Base-by-base conservation (phyloP, 1,140 invertebrate genomes). In the Agrypnia vestita region DNA sequence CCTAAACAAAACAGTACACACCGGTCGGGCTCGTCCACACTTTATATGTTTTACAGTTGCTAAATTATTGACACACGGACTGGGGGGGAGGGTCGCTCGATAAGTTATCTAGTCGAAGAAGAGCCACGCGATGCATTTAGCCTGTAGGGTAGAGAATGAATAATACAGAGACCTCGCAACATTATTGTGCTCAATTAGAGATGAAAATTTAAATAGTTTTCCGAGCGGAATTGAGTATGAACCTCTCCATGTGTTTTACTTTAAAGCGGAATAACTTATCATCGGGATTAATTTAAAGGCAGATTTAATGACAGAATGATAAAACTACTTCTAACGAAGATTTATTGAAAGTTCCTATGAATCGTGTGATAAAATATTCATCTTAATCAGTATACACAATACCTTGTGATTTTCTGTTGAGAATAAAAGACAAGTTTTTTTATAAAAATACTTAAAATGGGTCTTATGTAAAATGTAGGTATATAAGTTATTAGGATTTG, bases 21-120 rank as follows among this genome's bases (percentile, higher is more conserved):
- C 11, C 61, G 8, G 61, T 64, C 61, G 61, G 61, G 25, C 25
- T 64, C 35, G 7, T 43, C 61, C 9, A 4, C 17, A 17, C 64
- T 69, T 49, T 69, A 44, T 17, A 49, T 17, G 19, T 69, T 69
- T 69, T 69, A 49, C 64, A 69, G 46, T 69, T 69, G 64, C 44
- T 69, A 69, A 69, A 69, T 69, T 69, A 69, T 69, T 69, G 64
- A 69, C 44, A 69, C 9, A n/a, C 13, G 10, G n/a, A 15, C 35
- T 46, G 19, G 64, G 11, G 49, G n/a, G n/a, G 49, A 15, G 44
- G 64, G 64, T 69, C 43, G 44, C 13, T 69, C 64, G 64, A 69
- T 69, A 69, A 69, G 64, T 69, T 69, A 69, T 69, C 64, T 17
- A 19, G 64, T 49, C n/a, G 64, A 47, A 15, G 49, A 15, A 21